Evolutionary conservation across 2,797 vertebrate species (phyloP).

Genomic region (Enteromius radiatus): DNA sequence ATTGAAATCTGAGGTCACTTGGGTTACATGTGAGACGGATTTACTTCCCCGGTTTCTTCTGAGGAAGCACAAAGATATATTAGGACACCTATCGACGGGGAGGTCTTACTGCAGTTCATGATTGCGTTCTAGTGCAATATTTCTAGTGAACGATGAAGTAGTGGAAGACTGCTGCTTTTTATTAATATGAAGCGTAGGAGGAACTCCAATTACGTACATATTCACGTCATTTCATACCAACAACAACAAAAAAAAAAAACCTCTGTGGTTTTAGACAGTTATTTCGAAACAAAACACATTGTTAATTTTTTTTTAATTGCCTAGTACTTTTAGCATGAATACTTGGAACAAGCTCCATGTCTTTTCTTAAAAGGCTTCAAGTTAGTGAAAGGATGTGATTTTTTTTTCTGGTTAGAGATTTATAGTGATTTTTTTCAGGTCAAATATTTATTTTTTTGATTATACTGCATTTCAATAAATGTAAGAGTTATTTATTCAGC

Average conservation of each 20-base stretch:
- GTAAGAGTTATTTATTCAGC: neutral
- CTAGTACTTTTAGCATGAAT: neutral
- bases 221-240: neutral
- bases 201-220: neutral
- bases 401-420: neutral
- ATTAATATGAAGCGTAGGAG: neutral
- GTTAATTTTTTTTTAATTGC: neutral
- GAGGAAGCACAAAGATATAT: neutral
- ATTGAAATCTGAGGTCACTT: slow-evolving; percentile 75
- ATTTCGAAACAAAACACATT: neutral
- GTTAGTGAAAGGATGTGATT: neutral
- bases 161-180: slow-evolving; percentile 7
- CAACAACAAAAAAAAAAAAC: neutral
- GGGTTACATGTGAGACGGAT: slow-evolving; percentile 66
- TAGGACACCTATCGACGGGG: slow-evolving; percentile 63
- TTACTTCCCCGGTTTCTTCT: slow-evolving; percentile 46
- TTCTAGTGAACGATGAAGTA: slow-evolving; percentile 1
- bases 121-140: neutral
- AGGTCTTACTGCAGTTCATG: slow-evolving; percentile 42
- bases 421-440: neutral
- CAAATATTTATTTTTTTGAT: too few relatives aligned
- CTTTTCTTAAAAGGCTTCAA: neutral
- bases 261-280: neutral
- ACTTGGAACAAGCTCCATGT: neutral
- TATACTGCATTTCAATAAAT: neutral